Evolutionary conservation across 2,113 vertebrate genomes (phyloP).

Genomic region (Rhizomys pruinosus): DNA sequence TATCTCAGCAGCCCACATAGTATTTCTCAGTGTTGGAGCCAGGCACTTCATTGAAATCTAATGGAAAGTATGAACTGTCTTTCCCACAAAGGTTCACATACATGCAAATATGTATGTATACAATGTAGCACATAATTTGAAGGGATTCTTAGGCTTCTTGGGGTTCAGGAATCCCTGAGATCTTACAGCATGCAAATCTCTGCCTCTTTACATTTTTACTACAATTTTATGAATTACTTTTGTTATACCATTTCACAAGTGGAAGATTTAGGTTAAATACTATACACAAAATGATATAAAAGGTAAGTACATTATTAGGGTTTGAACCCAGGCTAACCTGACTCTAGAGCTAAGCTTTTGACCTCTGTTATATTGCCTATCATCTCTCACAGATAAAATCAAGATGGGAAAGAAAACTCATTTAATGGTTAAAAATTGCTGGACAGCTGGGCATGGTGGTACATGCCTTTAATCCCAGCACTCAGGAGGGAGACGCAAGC

Average conservation of each 20-base stretch:
- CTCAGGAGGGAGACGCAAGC: too few relatives aligned
- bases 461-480: too few relatives aligned
- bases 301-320: neutral
- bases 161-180: neutral
- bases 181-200: neutral
- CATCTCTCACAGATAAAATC: neutral
- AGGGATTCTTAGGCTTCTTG: neutral
- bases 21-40: neutral
- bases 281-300: neutral
- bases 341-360: conserved; percentile 1
- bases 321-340: neutral
- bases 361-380: neutral
- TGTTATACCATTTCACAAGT: neutral
- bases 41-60: neutral
- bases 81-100: neutral
- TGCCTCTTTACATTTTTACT: conserved; percentile 29
- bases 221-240: neutral
- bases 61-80: neutral
- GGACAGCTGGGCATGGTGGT: too few relatives aligned
- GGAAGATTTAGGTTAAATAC: conserved; percentile 15
- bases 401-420: neutral
- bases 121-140: neutral
- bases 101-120: neutral
- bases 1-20: neutral
- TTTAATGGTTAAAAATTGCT: neutral